Evolutionary conservation across 1,140 invertebrate species (phyloP).

Genomic region (Drosophila trapezifrons): DNA sequence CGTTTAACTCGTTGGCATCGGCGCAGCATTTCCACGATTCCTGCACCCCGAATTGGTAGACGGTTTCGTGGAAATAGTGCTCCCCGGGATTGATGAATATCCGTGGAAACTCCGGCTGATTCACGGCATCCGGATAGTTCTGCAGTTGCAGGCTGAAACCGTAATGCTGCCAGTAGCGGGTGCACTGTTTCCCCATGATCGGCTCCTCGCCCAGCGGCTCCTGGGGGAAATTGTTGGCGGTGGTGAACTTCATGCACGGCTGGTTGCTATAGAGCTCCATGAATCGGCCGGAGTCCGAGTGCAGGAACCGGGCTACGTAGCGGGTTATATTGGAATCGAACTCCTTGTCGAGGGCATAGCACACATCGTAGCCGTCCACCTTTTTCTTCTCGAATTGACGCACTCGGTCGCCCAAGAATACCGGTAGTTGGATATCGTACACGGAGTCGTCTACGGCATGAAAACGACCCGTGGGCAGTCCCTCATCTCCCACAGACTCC

Average conservation of each 20-base stretch:
- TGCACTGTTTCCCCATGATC: slow-evolving; percentile 89
- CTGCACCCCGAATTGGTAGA: slow-evolving; percentile 37
- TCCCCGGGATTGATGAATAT: slow-evolving; percentile 88
- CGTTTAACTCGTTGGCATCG: slow-evolving; percentile 8
- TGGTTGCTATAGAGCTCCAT: slow-evolving; percentile 93
- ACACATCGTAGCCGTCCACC: slow-evolving; percentile 89
- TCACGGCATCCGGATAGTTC: slow-evolving; percentile 89
- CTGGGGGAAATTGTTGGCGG: slow-evolving; percentile 89
- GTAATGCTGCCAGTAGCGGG: slow-evolving; percentile 80
- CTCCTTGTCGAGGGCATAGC: slow-evolving; percentile 87
- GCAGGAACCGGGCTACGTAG: slow-evolving; percentile 53
- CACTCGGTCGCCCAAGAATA: slow-evolving; percentile 85
- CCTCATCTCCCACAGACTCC: slow-evolving; percentile 87
- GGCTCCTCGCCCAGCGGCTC: slow-evolving; percentile 74
- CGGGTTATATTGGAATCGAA: slow-evolving; percentile 46
- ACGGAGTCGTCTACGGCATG: slow-evolving; percentile 86
- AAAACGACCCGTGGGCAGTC: slow-evolving; percentile 91
- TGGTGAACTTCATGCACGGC: slow-evolving; percentile 95
- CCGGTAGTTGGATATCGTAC: slow-evolving; percentile 89
- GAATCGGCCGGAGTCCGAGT: slow-evolving; percentile 86
- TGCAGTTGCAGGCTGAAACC: slow-evolving; percentile 28
- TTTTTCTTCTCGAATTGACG: slow-evolving; percentile 74
- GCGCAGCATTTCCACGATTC: slow-evolving; percentile 40
- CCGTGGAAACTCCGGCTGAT: slow-evolving; percentile 86
- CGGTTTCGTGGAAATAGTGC: slow-evolving; percentile 87